These are phyloP conservation scores for Malachius bipustulatus DNA, from an alignment of 2,888 invertebrate species.

Conservation along the genomic window DNA sequence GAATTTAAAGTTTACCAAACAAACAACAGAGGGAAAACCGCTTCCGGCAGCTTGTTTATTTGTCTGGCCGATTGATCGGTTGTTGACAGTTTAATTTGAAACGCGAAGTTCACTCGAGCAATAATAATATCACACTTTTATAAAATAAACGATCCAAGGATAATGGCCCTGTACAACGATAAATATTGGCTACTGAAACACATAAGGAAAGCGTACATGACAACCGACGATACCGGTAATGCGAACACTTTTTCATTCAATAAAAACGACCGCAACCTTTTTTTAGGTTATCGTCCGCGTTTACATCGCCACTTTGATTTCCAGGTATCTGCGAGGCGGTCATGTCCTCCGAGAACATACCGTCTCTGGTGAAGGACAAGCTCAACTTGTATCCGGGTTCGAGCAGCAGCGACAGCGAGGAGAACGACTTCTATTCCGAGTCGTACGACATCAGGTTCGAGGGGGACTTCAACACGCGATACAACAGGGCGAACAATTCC, in stretches of 20 bases:
- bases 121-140: no score
- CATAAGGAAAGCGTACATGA: slow-evolving; percentile 88
- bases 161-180: slow-evolving; percentile 91
- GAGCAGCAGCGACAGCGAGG: slow-evolving; percentile 67
- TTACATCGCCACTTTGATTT: slow-evolving; percentile 12
- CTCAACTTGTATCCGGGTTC: slow-evolving; percentile 60
- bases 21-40: no score
- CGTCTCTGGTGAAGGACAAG: slow-evolving; percentile 45
- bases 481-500: slow-evolving; percentile 78
- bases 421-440: slow-evolving; percentile 55
- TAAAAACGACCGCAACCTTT: neutral
- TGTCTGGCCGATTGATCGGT: no score
- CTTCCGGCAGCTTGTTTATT: no score
- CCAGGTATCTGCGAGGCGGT: slow-evolving; percentile 81
- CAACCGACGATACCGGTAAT: slow-evolving; percentile 78
- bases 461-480: slow-evolving; percentile 45
- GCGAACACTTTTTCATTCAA: neutral
- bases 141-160: no score
- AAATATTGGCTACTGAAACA: slow-evolving; percentile 86
- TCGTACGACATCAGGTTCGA: slow-evolving; percentile 71
- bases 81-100: no score
- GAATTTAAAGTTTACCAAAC: no score
- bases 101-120: no score
- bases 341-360: slow-evolving; percentile 75
- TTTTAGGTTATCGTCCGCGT: no score